Conservation (phyloP, 1,140 invertebrate species). For the Apis mellifera region DNA sequence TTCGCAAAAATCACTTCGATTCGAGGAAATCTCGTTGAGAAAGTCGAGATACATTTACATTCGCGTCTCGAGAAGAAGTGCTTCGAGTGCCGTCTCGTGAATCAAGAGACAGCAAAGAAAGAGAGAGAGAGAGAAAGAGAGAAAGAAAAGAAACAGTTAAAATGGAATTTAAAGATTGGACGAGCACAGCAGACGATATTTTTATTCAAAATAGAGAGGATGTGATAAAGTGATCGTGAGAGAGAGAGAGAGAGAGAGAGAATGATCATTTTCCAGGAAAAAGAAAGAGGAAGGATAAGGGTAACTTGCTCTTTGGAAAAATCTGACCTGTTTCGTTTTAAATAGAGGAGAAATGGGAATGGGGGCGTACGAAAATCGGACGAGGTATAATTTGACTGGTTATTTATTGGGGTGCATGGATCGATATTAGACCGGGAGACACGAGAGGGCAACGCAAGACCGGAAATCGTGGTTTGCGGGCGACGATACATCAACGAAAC, state of each 20-base stretch:
- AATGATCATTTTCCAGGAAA: not conserved
- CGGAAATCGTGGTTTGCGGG: conserved; percentile 40
- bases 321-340: not conserved
- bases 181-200: not conserved
- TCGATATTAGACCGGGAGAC: conserved; percentile 39
- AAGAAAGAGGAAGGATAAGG: not conserved
- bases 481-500: conserved; percentile 25
- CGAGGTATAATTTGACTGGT: conserved; percentile 16
- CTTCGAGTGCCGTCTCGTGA: not conserved
- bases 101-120: not conserved
- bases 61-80: not conserved
- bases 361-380: not conserved
- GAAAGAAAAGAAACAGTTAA: not conserved
- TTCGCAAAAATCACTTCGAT: not conserved
- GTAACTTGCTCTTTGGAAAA: not conserved
- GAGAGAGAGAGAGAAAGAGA: not conserved
- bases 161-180: not conserved
- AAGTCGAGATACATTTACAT: not conserved
- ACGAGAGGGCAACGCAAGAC: conserved; percentile 1
- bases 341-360: not conserved
- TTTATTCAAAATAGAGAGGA: not conserved
- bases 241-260: not conserved
- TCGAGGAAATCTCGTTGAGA: not conserved
- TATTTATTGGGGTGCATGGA: conserved; percentile 15
- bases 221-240: not conserved